Percentiles rank a stretch among this genome's conserved stretches.
phyloP scores from a whole-genome alignment of 2,888 invertebrate species.

The Andrena minutula region DNA sequence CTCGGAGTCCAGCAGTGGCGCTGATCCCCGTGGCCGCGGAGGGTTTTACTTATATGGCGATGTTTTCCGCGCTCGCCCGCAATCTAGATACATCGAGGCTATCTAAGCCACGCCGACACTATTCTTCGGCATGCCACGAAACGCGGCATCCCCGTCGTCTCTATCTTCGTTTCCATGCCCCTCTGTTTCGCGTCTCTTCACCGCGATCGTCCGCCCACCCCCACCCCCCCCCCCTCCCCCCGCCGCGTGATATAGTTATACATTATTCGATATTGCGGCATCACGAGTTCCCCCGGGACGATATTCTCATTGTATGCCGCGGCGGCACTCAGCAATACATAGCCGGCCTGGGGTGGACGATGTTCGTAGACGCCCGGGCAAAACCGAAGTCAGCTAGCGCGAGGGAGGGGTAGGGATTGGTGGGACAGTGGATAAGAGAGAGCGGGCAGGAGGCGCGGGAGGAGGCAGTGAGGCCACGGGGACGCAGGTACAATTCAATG shows the following conservation, averaged over 20 bases:
- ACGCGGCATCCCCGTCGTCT: slow-evolving; percentile 46
- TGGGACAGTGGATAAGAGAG: slow-evolving; percentile 41
- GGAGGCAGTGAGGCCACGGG: slow-evolving; percentile 64
- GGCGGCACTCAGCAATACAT: slow-evolving; percentile 60
- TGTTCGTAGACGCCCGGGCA: slow-evolving; percentile 60
- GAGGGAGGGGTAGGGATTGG: slow-evolving; percentile 7
- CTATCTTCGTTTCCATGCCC: slow-evolving; percentile 25
- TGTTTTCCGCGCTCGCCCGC: slow-evolving; percentile 74
- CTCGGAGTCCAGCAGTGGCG: slow-evolving; percentile 30
- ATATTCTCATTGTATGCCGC: slow-evolving; percentile 80
- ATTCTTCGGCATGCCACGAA: slow-evolving; percentile 59
- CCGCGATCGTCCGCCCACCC: background rate
- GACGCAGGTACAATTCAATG: slow-evolving; percentile 80
- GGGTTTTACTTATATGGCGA: slow-evolving; percentile 79
- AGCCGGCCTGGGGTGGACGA: slow-evolving; percentile 50
- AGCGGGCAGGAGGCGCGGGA: slow-evolving; percentile 42
- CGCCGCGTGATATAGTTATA: slow-evolving; percentile 77
- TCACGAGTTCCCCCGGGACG: slow-evolving; percentile 79
- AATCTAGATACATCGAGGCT: slow-evolving; percentile 75
- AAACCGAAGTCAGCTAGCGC: slow-evolving; percentile 49
- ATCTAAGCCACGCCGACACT: slow-evolving; percentile 72
- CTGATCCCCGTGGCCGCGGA: slow-evolving; percentile 68
- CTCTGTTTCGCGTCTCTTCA: slow-evolving; percentile 6
- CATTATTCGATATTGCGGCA: slow-evolving; percentile 81
- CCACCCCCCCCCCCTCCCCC: slow-evolving; percentile 9